phyloP scores from a whole-genome alignment of 2,113 vertebrate genomes.

The Trochalopteron elliotii region DNA sequence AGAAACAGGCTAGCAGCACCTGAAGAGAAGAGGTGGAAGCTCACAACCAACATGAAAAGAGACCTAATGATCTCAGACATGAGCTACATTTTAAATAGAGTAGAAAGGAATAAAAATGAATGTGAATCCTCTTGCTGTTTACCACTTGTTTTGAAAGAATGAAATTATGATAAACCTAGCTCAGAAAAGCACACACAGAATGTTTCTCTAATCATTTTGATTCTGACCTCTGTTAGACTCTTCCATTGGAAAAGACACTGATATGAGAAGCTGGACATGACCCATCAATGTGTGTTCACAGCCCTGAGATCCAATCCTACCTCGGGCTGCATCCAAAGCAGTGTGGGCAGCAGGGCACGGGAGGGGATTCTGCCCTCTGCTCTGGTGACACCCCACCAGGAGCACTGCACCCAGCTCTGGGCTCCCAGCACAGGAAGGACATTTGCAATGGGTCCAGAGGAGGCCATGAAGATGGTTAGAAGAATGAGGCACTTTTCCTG shows the following conservation, averaged over 20 bases:
- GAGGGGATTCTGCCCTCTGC: neutral
- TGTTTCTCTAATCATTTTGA: neutral
- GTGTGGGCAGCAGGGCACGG: rapidly evolving
- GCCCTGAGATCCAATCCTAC: neutral
- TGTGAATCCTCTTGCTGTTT: neutral
- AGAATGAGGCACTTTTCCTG: neutral
- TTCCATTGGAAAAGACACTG: neutral
- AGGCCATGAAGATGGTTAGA: rapidly evolving
- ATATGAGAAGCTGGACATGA: neutral
- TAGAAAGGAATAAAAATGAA: neutral
- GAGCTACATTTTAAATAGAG: neutral
- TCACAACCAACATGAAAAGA: neutral
- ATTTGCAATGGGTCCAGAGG: neutral
- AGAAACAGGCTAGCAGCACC: neutral
- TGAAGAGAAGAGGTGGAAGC: neutral
- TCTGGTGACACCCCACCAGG: neutral
- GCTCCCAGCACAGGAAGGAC: neutral
- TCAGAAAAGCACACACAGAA: neutral
- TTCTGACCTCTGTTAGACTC: neutral
- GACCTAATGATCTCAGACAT: neutral
- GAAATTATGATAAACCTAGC: neutral
- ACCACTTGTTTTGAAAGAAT: neutral
- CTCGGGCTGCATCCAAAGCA: neutral
- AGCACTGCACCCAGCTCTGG: neutral
- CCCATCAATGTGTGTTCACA: too few relatives aligned